phyloP scores from a whole-genome alignment of 1,140 invertebrate genomes.

The Brevipalpus yothersi region DNA sequence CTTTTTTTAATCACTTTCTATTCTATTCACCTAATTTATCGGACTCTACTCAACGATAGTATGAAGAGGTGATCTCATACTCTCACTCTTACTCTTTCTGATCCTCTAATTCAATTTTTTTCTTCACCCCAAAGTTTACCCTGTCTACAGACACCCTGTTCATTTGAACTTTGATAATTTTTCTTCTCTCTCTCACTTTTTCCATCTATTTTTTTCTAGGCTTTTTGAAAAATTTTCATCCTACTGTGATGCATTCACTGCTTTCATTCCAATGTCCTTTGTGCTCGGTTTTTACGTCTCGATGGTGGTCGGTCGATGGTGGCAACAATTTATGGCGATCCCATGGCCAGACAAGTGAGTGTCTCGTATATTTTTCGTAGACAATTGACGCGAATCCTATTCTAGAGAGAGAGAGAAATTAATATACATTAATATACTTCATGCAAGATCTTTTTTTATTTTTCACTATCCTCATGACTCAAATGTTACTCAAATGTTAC shows the following conservation, averaged over 20 bases:
- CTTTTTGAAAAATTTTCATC: constrained; percentile 43
- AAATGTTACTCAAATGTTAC: too few species aligned
- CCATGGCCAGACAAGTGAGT: constrained; percentile 29
- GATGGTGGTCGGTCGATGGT: constrained; percentile 75
- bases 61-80: constrained; percentile 14
- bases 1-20: constrained; percentile 15
- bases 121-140: background rate
- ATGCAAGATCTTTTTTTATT: background rate
- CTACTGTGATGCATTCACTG: constrained; percentile 49
- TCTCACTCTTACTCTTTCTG: background rate
- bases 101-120: background rate
- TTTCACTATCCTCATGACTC: background rate
- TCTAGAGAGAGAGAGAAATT: constrained; percentile 22
- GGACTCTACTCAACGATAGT: constrained; percentile 11
- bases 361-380: background rate
- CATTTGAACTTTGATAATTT: background rate
- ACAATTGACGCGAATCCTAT: constrained; percentile 34
- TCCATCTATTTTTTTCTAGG: constrained; percentile 18
- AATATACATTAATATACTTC: too few species aligned
- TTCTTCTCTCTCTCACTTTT: background rate
- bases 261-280: constrained; percentile 55
- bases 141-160: background rate
- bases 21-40: constrained; percentile 13
- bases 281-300: constrained; percentile 81
- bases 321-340: constrained; percentile 46